Base-by-base conservation (phyloP, 2,888 invertebrate genomes). In the Xanthia icteritia region DNA sequence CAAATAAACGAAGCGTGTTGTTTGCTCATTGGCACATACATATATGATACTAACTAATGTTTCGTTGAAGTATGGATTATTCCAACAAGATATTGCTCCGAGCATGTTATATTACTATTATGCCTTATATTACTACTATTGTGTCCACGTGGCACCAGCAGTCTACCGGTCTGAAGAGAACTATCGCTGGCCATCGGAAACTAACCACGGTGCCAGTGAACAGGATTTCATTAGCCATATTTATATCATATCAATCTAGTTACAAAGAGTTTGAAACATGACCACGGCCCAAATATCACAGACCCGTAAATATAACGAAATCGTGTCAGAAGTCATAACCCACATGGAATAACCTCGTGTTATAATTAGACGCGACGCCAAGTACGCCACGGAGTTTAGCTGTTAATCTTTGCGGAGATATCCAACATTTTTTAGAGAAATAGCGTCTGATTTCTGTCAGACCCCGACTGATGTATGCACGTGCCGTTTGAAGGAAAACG, bases 281-380 rank as follows among this genome's bases (percentile, higher is more conserved):
- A 75, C 82, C 73, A 70, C 92, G 92, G 91, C 93, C 94, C 89
- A 92, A 87, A 93, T 94, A 76, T 77, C 72, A 87, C 39, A 83
- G 87, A 86, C 87, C 89, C 87, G 89, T 91, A 92, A 93, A 93
- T 84, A 81, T 75, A 92, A 82, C 83, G 79, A 83, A 94, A 94
- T 92, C 86, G 91, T 92, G 92, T 92, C 91, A 93, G 93, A 93
- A 94, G 93, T 94, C 93, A 95, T 95, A 95, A 94, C 92, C 93
- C 92, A 93, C 92, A 92, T 93, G 91, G 90, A 92, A 90, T 90
- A 94, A 90, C 94, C 94, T 94, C 93, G 94, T 76, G 88, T 82
- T 92, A 95, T 91, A 93, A 94, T 94, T 95, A 96, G 95, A 92
- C 83, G 76, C 86, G 88, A 85, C 88, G 90, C 87, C 86, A 86